Evolutionary conservation across 2,888 invertebrate genomes (phyloP).

Genomic region (Drosophila neotestacea): DNA sequence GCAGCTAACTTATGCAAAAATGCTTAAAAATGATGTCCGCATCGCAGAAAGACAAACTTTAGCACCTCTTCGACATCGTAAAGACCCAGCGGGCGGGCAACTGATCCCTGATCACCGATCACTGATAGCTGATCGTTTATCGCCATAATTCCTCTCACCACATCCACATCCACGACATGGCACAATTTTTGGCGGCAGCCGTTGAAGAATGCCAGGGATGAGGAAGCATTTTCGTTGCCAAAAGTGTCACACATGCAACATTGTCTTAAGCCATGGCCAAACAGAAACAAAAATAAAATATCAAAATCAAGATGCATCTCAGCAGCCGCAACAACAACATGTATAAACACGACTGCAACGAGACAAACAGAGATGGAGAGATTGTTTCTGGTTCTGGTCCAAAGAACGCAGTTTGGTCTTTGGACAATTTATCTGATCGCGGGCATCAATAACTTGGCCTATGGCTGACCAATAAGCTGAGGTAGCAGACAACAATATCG

Average conservation of each 20-base stretch:
- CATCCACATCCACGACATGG: slow-evolving; percentile 25
- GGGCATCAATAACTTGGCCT: slow-evolving; percentile 70
- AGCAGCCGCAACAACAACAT: slow-evolving; percentile 46
- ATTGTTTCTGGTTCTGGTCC: slow-evolving; percentile 16
- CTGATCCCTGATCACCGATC: slow-evolving; percentile 18
- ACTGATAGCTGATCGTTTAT: slow-evolving; percentile 65
- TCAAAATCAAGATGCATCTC: slow-evolving; percentile 60
- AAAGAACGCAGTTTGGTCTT: slow-evolving; percentile 39
- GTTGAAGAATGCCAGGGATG: slow-evolving; percentile 69
- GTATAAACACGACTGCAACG: slow-evolving; percentile 35
- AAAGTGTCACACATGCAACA: slow-evolving; percentile 77
- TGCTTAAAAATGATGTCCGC: slow-evolving; percentile 20
- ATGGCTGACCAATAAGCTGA: slow-evolving; percentile 58
- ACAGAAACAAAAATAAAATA: slow-evolving; percentile 5
- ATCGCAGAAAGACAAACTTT: slow-evolving; percentile 25
- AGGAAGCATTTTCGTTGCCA: slow-evolving; percentile 70
- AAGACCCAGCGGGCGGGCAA: slow-evolving; percentile 55
- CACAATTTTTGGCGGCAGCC: slow-evolving; percentile 52
- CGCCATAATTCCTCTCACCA: slow-evolving; percentile 55
- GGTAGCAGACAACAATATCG: slow-evolving; percentile 43
- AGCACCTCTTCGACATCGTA: slow-evolving; percentile 47
- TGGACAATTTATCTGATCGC: slow-evolving; percentile 64
- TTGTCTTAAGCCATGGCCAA: slow-evolving; percentile 68
- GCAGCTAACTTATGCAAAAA: slow-evolving; percentile 52
- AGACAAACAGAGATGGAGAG: slow-evolving; percentile 2